phyloP scores from a whole-genome alignment of 2,888 invertebrate genomes.

The Watsonalla cultraria region DNA sequence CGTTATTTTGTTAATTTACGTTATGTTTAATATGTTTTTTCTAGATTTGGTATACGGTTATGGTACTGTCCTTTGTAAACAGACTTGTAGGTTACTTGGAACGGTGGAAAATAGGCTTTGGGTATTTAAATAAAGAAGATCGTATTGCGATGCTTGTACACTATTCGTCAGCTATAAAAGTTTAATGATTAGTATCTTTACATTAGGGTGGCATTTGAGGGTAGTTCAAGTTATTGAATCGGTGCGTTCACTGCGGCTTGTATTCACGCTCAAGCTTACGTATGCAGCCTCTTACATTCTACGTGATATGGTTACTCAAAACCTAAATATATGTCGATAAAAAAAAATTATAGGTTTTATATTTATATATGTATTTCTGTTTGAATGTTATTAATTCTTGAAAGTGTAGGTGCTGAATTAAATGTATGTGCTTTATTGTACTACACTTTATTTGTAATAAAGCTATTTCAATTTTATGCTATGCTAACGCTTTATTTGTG shows the following conservation, averaged over 20 bases:
- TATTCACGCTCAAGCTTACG: constrained; percentile 13
- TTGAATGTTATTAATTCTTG: too few relatives aligned
- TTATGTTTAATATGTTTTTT: background rate
- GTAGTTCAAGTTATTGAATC: background rate
- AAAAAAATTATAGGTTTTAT: too few relatives aligned
- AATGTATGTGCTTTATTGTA: too few relatives aligned
- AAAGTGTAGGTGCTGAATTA: too few relatives aligned
- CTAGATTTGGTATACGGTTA: background rate
- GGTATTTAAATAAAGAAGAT: background rate
- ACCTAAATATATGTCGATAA: too few relatives aligned
- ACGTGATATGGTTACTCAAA: too few relatives aligned
- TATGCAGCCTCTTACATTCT: background rate
- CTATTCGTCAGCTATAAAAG: too few relatives aligned
- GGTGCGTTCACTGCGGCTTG: background rate
- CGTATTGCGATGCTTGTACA: background rate
- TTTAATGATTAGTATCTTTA: too few relatives aligned
- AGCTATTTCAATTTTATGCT: background rate
- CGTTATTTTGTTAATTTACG: too few relatives aligned
- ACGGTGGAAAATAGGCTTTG: background rate
- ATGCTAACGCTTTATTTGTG: constrained; percentile 12
- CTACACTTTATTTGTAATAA: too few relatives aligned
- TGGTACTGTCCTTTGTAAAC: background rate
- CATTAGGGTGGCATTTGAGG: background rate
- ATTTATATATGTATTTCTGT: too few relatives aligned
- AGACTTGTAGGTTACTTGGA: background rate